Evolutionary conservation across 2,888 invertebrate genomes (phyloP).

Genomic region (Plagodis pulveraria): DNA sequence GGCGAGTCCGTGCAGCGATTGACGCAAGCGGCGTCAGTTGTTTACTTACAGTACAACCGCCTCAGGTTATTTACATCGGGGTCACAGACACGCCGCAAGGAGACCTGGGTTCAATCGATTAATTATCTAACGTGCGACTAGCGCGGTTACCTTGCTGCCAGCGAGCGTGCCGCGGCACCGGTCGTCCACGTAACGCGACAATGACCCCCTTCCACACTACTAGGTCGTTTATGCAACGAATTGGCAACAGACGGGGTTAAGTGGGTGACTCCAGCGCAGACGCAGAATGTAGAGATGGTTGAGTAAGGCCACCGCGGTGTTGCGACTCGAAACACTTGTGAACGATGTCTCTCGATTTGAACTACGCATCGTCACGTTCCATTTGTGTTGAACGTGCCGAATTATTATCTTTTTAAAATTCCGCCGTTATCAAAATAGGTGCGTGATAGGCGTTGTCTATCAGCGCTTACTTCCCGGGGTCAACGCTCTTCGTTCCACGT

Average conservation of each 20-base stretch:
- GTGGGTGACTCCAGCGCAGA: slow-evolving; percentile 66
- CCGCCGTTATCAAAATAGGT: slow-evolving; percentile 64
- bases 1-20: slow-evolving; percentile 56
- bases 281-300: slow-evolving; percentile 65
- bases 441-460: slow-evolving; percentile 66
- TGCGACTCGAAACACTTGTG: slow-evolving; percentile 41
- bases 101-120: slow-evolving; percentile 76
- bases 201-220: slow-evolving; percentile 77
- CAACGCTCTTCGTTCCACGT: slow-evolving; percentile 72
- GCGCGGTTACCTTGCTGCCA: slow-evolving; percentile 47
- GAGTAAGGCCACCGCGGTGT: slow-evolving; percentile 61
- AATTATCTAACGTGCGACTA: slow-evolving; percentile 73
- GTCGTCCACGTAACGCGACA: slow-evolving; percentile 68
- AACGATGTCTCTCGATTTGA: slow-evolving; percentile 36
- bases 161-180: slow-evolving; percentile 24
- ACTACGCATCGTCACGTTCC: slow-evolving; percentile 45
- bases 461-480: slow-evolving; percentile 67
- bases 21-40: slow-evolving; percentile 79
- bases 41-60: slow-evolving; percentile 80
- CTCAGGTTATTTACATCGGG: slow-evolving; percentile 84
- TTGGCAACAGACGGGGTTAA: slow-evolving; percentile 64
- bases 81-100: slow-evolving; percentile 82
- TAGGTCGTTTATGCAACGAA: slow-evolving; percentile 81
- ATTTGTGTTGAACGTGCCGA: slow-evolving; percentile 44
- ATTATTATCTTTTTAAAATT: slow-evolving; percentile 63